Evolutionary conservation across 2,888 invertebrate genomes (phyloP).

Genomic region (Agrotis ipsilon): DNA sequence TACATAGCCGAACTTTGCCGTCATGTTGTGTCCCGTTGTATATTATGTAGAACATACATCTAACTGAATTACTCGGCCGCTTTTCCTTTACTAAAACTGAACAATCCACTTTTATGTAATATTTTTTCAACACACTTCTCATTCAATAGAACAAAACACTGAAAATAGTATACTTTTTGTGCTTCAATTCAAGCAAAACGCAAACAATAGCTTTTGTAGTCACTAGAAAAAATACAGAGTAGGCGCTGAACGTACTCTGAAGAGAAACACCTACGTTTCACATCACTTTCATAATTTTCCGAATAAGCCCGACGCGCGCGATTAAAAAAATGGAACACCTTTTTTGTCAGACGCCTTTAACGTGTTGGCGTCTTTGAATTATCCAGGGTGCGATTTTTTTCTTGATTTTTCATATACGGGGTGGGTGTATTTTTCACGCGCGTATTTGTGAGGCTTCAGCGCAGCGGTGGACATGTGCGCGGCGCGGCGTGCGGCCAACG

Average conservation of each 20-base stretch:
- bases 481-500: constrained; percentile 86
- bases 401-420: constrained; percentile 77
- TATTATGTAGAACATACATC: constrained; percentile 90
- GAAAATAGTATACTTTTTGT: constrained; percentile 84
- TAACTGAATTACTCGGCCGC: constrained; percentile 89
- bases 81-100: constrained; percentile 87
- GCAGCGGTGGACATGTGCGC: constrained; percentile 84
- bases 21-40: constrained; percentile 91
- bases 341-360: constrained; percentile 78
- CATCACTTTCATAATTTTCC: constrained; percentile 89
- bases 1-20: constrained; percentile 92
- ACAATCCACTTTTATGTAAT: constrained; percentile 89
- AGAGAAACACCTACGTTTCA: constrained; percentile 85
- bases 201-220: constrained; percentile 89
- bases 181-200: constrained; percentile 77
- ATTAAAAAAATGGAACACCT: constrained; percentile 81
- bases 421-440: constrained; percentile 81
- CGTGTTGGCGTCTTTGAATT: constrained; percentile 75
- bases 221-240: constrained; percentile 82
- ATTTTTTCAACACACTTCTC: constrained; percentile 86
- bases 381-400: constrained; percentile 73
- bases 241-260: constrained; percentile 81
- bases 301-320: constrained; percentile 77
- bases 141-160: constrained; percentile 88
- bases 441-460: constrained; percentile 81